Conservation (phyloP, 2,888 invertebrate genomes). For the Euzetes globulus region DNA sequence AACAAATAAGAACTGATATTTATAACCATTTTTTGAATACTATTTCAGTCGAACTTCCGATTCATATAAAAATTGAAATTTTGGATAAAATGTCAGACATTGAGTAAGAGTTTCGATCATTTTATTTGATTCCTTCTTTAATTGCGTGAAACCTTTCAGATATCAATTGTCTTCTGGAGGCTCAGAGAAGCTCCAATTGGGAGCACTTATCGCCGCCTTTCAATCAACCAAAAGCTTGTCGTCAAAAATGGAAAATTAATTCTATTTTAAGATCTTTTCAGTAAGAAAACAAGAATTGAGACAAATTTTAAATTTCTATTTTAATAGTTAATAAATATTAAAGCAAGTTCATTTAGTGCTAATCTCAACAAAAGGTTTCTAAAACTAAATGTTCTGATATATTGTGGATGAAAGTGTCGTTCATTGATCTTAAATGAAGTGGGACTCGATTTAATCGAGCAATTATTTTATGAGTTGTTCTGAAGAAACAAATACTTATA, state of each 20-base stretch:
- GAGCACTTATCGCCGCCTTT: conserved; percentile 64
- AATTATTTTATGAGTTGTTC: not conserved
- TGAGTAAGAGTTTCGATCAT: conserved; percentile 53
- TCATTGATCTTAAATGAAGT: too few relatives aligned
- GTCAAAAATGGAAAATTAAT: not conserved
- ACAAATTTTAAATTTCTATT: too few relatives aligned
- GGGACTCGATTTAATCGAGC: too few relatives aligned
- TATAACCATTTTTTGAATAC: too few relatives aligned
- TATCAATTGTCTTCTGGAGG: conserved; percentile 74
- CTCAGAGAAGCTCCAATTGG: conserved; percentile 80
- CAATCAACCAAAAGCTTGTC: conserved; percentile 39
- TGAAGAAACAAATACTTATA: not conserved
- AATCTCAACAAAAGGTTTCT: too few relatives aligned
- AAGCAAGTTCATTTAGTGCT: too few relatives aligned
- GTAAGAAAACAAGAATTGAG: too few relatives aligned
- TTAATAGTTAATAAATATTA: too few relatives aligned
- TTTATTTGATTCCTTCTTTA: not conserved
- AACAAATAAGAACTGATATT: too few relatives aligned
- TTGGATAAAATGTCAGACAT: conserved; percentile 80
- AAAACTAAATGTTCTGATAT: too few relatives aligned
- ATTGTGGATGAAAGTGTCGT: too few relatives aligned
- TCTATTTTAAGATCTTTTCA: too few relatives aligned
- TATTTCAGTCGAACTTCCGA: conserved; percentile 71
- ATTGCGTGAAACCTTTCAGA: conserved; percentile 43
- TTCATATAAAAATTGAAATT: conserved; percentile 65